Evolutionary conservation across 2,888 invertebrate species (phyloP), one percentile per base, ranked within the genome.

Genomic region (Cryptocheilus praepositus): DNA sequence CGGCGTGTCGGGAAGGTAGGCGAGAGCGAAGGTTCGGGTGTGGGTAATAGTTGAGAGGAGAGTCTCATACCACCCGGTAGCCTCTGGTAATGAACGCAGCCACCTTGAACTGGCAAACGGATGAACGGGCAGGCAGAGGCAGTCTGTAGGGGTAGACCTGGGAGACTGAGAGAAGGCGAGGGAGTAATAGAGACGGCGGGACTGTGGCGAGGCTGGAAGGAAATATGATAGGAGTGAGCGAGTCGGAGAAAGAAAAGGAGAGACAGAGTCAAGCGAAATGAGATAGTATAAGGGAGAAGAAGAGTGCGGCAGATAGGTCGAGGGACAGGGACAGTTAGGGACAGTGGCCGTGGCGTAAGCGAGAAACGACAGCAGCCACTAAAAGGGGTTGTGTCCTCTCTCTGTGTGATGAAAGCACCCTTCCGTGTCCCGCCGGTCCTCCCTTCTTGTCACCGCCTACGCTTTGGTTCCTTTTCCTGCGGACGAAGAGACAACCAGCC

Each of bases 61-160:
- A 62, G 61, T 71, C 58, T 21, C 70, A 61, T 45, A 54, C 52
- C 63, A 70, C 67, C 57, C 58, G 67, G 62, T 71, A 74, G 60
- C 68, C 77, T 67, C 73, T 80, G 82, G 80, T 86, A 86, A 86
- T 85, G 86, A 87, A 84, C 82, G 85, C 84, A 84, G 83, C 86
- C 86, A 87, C 87, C 87, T 87, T 87, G 86, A 87, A 87, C 84
- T 83, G 86, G 85, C 84, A 85, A 86, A 84, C 85, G 84, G 86
- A 83, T 85, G 86, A 85, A 82, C 85, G 80, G 77, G 74, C 77
- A 80, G 70, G 73, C 81, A 71, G 77, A 79, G 81, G 70, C 77
- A 73, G 77, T 65, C 73, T 72, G 73, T 64, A 70, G 67, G 70
- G 71, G 75, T 64, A 62, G 70, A 68, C 58, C 64, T 45, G 52